phyloP scores from a whole-genome alignment of 2,888 invertebrate genomes.

The Chrysodeixis includens region DNA sequence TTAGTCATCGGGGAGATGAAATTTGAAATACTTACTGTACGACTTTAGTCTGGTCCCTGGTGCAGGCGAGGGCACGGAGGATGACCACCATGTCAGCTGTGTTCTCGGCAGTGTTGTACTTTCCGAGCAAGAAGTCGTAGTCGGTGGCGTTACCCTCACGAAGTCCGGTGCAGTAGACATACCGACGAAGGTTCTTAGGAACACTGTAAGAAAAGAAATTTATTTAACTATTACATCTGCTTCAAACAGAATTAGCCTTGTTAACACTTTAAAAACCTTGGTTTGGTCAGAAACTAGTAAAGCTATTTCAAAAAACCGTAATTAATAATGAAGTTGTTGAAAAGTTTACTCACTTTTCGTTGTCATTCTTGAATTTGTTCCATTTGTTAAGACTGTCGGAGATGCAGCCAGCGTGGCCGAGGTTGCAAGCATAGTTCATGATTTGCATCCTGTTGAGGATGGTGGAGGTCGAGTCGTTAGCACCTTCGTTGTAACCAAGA shows the following conservation, averaged over 20 bases:
- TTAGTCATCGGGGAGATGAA: too few relatives aligned
- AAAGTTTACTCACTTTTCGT: constrained; percentile 69
- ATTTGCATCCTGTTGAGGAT: constrained; percentile 90
- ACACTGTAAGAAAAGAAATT: constrained; percentile 75
- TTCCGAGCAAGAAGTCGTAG: constrained; percentile 90
- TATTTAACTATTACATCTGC: background rate
- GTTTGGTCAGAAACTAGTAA: too few relatives aligned
- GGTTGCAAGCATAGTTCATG: constrained; percentile 91
- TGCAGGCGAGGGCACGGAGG: constrained; percentile 85
- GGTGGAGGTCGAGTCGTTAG: constrained; percentile 85
- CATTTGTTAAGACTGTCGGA: constrained; percentile 77
- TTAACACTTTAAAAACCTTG: too few relatives aligned
- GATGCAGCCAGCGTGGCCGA: constrained; percentile 90
- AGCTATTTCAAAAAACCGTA: too few relatives aligned
- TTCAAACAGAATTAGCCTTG: too few relatives aligned
- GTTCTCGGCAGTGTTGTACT: constrained; percentile 90
- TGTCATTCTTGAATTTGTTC: constrained; percentile 65
- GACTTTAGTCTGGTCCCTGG: constrained; percentile 67
- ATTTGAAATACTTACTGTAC: constrained; percentile 67
- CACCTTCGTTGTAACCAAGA: constrained; percentile 85
- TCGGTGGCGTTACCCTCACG: constrained; percentile 88
- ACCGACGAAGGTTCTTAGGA: constrained; percentile 89
- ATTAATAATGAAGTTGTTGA: too few relatives aligned
- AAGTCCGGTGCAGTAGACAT: constrained; percentile 91
- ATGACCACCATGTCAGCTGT: constrained; percentile 89